Base-by-base conservation (phyloP, 2,113 vertebrate species). In the Procavia capensis region DNA sequence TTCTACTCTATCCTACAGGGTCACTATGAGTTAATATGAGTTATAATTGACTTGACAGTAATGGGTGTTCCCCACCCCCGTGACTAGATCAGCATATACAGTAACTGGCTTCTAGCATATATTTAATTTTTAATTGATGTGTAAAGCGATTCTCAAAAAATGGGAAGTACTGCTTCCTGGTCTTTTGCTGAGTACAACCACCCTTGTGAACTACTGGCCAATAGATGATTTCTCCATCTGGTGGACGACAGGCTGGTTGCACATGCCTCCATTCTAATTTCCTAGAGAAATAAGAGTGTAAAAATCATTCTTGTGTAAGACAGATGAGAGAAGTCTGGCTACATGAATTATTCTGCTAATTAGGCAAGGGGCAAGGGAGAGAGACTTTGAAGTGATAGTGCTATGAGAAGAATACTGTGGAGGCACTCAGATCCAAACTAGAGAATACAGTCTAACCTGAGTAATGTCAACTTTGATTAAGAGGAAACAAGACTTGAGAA, bases 381-480 rank as follows among this genome's bases (percentile, higher is more conserved):
- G 24, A 88, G 43, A 74, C 19, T 72, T 50, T 9, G 24, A 5
- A 50, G 11, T 9, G 24, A 7, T 7, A 11, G 61, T 36, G 27
- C 17, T 63, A 70, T 34, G 29, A 6, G 43, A 3, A 61, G 91
- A 94, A 75, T 16, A 75, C 57, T 31, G 50, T 27, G 29, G 80
- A 89, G 85, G 47, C 47, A 24, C 50, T 83, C 41, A 63, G 70
- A 68, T 88, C 59, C 75, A 59, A 84, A 85, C 29, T 6, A 85
- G 39, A 83, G 47, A 96, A 61, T 17, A 92, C 25, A 47, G n/a
- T 11, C 59, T 50, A 75, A 57, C 0, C 14, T 45, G 9, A 64
- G 45, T 88, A 70, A 96, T 83, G 91, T 93, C 59, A 80, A 72
- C 83, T 96, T 94, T 95, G 95, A 96, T 91, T 80, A 94, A 91